A percentile compares a stretch with the other conserved stretches of the same genome.
These are phyloP conservation scores for Mythimna ferrago DNA, from an alignment of 2,888 invertebrate species.

Conservation along the genomic window DNA sequence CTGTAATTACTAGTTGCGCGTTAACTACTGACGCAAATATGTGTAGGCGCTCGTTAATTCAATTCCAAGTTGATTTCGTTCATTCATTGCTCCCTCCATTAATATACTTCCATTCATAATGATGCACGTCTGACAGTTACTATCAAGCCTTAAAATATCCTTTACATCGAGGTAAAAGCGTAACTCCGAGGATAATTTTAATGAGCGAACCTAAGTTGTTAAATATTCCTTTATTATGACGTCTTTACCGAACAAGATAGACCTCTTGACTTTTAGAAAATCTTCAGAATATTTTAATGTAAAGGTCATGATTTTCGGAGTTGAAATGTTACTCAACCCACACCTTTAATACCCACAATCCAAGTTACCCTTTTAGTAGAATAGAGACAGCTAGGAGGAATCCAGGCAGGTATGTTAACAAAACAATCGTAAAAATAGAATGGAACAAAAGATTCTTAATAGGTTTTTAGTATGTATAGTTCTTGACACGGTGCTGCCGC, in stretches of 20 bases:
- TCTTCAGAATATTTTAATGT: slow-evolving; percentile 37
- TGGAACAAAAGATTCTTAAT: slow-evolving; percentile 22
- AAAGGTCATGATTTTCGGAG: slow-evolving; percentile 48
- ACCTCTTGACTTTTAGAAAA: slow-evolving; percentile 42
- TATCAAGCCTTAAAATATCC: slow-evolving; percentile 26
- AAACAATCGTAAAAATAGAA: slow-evolving; percentile 6
- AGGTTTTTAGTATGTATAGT: slow-evolving; percentile 11
- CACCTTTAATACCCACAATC: slow-evolving; percentile 20
- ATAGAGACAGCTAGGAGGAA: slow-evolving; percentile 28
- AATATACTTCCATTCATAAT: slow-evolving; percentile 72
- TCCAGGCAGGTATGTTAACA: not conserved
- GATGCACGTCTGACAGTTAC: slow-evolving; percentile 30
- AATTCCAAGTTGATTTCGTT: slow-evolving; percentile 69
- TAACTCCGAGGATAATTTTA: slow-evolving; percentile 26
- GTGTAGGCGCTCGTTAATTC: slow-evolving; percentile 59
- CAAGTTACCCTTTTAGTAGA: slow-evolving; percentile 31
- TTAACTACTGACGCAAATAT: slow-evolving; percentile 64
- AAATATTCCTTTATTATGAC: slow-evolving; percentile 35
- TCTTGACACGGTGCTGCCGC: slow-evolving; percentile 31
- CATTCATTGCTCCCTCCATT: slow-evolving; percentile 76
- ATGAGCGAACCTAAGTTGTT: slow-evolving; percentile 30
- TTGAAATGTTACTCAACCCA: slow-evolving; percentile 48
- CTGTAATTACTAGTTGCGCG: slow-evolving; percentile 62
- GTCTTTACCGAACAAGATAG: slow-evolving; percentile 27
- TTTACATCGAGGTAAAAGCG: slow-evolving; percentile 9